Evolutionary conservation across 2,113 vertebrate species (phyloP).

Genomic region (Tamias sibiricus): DNA sequence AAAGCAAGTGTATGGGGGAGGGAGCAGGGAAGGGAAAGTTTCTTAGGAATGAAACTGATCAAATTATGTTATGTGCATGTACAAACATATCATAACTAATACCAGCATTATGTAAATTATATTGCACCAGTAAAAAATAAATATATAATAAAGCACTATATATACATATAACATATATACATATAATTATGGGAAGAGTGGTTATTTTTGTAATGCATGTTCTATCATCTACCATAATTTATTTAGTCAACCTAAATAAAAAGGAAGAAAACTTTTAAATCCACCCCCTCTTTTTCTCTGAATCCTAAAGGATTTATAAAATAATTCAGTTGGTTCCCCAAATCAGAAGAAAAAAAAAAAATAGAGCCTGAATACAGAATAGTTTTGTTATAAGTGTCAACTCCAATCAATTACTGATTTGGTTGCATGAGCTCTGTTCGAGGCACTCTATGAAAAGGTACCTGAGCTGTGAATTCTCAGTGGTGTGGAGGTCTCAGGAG

Average conservation of each 20-base stretch:
- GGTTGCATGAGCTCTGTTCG: not conserved
- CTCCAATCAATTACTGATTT: rapidly evolving
- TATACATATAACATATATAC: no score
- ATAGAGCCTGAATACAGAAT: not conserved
- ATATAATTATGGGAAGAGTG: not conserved
- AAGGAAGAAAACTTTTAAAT: not conserved
- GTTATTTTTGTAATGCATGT: not conserved
- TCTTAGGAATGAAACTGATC: no score
- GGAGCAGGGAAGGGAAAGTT: no score
- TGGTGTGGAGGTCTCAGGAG: not conserved
- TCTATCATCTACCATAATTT: not conserved
- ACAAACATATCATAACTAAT: no score
- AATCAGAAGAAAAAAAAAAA: not conserved
- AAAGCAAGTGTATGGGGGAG: no score
- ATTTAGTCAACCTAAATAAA: not conserved
- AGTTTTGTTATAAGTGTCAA: not conserved
- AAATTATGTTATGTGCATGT: no score
- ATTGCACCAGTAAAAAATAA: no score
- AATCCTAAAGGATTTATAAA: not conserved
- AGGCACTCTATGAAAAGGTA: not conserved
- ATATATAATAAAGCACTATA: no score
- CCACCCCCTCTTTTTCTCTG: not conserved
- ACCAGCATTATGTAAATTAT: no score
- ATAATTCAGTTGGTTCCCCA: not conserved
- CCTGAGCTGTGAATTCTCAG: not conserved